Conservation (phyloP, 64 coral and sea anemone genomes). For the Stichodactyla helianthus region DNA sequence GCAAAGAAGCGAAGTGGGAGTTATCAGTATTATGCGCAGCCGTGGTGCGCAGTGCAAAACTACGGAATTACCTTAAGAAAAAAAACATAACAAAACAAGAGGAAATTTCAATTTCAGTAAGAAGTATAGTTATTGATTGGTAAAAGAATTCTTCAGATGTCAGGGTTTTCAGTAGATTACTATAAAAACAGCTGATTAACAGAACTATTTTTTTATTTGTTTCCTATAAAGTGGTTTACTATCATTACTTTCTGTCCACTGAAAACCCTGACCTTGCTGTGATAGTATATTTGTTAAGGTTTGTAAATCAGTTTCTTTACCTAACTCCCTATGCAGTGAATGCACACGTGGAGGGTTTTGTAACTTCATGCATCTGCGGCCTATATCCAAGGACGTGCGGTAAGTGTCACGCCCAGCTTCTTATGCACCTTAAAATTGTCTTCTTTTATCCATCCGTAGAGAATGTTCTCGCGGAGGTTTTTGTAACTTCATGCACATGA, state of each 20-base stretch:
- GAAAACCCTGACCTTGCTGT: no score
- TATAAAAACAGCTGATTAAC: no score
- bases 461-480: conserved; percentile 85
- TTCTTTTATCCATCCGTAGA: conserved; percentile 80
- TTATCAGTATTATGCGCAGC: no score
- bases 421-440: conserved; percentile 51
- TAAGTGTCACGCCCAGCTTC: conserved; percentile 36
- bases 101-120: no score
- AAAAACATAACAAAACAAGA: no score
- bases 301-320: conserved; percentile 18
- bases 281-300: background rate
- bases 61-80: no score
- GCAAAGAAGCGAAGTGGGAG: no score
- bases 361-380: conserved; percentile 99
- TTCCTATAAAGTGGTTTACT: no score
- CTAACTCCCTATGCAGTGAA: conserved; percentile 76
- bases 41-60: no score
- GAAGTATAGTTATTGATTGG: background rate
- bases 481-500: conserved; percentile 99
- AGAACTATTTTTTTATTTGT: no score
- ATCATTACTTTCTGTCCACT: no score
- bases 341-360: conserved; percentile 99
- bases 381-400: conserved; percentile 88
- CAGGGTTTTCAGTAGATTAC: no score
- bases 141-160: background rate